These are phyloP conservation scores for Danaus chrysippus DNA, from an alignment of 2,888 invertebrate species.

Conservation along the genomic window DNA sequence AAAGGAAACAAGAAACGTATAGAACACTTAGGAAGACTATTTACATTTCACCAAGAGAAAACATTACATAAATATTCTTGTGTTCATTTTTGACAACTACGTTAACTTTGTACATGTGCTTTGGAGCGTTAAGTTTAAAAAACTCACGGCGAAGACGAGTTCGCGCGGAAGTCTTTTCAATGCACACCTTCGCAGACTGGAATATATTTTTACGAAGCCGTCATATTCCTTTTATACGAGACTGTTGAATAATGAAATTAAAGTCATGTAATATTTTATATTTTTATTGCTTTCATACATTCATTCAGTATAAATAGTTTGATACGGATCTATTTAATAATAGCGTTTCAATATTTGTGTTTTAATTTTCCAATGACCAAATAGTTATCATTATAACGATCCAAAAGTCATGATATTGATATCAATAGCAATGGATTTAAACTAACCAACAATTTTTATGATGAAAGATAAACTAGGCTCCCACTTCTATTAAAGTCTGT, in stretches of 20 bases:
- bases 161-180: slow-evolving; percentile 54
- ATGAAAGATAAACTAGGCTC: slow-evolving; percentile 8
- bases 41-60: slow-evolving; percentile 10
- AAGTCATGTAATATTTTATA: slow-evolving; percentile 22
- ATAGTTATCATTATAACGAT: neutral
- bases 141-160: slow-evolving; percentile 40
- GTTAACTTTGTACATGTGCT: slow-evolving; percentile 38
- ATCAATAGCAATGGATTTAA: slow-evolving; percentile 3
- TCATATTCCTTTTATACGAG: slow-evolving; percentile 41
- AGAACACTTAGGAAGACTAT: slow-evolving; percentile 11
- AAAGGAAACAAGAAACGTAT: slow-evolving; percentile 6
- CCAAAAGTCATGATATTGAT: neutral
- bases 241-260: slow-evolving; percentile 33
- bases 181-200: slow-evolving; percentile 41
- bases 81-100: slow-evolving; percentile 20
- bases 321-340: neutral
- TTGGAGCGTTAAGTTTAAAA: slow-evolving; percentile 38
- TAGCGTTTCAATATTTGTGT: neutral
- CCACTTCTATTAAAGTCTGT: slow-evolving; percentile 14
- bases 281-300: slow-evolving; percentile 10
- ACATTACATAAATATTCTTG: slow-evolving; percentile 4
- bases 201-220: slow-evolving; percentile 61
- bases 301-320: neutral
- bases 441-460: slow-evolving; percentile 1
- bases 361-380: neutral